These are phyloP conservation scores for Tetramorium parvispinum DNA, from an alignment of 1,140 invertebrate species.

Conservation along the genomic window DNA sequence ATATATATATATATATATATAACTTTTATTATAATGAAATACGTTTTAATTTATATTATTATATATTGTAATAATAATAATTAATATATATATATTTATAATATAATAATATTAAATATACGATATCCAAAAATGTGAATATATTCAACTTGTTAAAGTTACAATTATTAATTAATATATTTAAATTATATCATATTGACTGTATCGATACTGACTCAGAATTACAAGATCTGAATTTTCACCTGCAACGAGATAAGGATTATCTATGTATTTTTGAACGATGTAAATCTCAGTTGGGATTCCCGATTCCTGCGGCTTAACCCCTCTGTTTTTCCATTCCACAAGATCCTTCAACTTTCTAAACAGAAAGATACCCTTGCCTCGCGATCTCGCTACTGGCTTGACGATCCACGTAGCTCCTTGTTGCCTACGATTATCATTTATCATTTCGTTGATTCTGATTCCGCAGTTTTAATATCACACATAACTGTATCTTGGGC, in stretches of 20 bases:
- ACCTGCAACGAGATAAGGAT: conserved; percentile 89
- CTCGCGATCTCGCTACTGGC: conserved; percentile 85
- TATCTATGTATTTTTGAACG: conserved; percentile 87
- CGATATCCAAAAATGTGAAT: neutral
- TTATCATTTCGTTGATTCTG: neutral
- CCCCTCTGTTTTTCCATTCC: conserved; percentile 78
- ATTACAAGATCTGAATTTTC: conserved; percentile 75
- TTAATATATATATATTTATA: neutral
- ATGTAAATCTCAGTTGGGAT: conserved; percentile 80
- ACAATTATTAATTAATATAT: conserved; percentile 12
- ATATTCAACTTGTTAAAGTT: neutral
- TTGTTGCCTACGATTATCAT: conserved; percentile 70
- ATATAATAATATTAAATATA: conserved; percentile 1
- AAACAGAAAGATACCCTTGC: conserved; percentile 87
- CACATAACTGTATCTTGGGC: neutral
- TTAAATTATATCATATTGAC: neutral
- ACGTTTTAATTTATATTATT: conserved; percentile 3
- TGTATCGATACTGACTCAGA: neutral
- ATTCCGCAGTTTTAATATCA: neutral
- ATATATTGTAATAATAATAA: neutral
- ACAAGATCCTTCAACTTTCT: conserved; percentile 84
- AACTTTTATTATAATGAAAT: neutral
- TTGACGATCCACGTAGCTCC: conserved; percentile 89
- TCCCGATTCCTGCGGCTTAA: conserved; percentile 33
- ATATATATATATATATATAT: no score